Base-by-base conservation (phyloP, 2,888 invertebrate genomes). In the Dexiosoma caninum region DNA sequence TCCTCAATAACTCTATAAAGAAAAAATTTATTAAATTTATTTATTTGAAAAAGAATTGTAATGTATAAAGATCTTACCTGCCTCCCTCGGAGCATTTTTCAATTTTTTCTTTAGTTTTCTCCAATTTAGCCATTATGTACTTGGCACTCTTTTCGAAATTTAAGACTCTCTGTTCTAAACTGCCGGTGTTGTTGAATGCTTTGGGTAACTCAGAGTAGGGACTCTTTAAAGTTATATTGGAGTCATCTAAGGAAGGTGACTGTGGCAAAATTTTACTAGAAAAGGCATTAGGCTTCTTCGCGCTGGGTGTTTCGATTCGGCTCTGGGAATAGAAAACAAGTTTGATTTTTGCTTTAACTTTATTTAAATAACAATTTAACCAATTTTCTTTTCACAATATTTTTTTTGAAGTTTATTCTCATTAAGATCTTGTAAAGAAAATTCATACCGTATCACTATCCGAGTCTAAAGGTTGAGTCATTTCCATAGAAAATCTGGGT, bases 401-500 rank as follows among this genome's bases (percentile, higher is more conserved):
- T 27, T 5, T 27, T 27, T 5, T 27, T 27, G 6, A 27, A 37
- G 12, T 37, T 37, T 37, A 4, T 3, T 1, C 0, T 37, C 37
- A 0, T 37, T 37, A 23, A 49, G 16, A 7, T 7, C 16, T 16
- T 12, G 12, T 46, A 0, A 27, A 1, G 2, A 42, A 27, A 19
- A 14, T 40, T 49, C 86, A 88, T 90, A 90, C 90, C 90, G 88
- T 88, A 87, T 90, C 89, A 88, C 89, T 90, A 86, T 89, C 89
- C 83, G 89, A 90, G 85, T 90, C 90, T 84, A 88, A 84, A 82
- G 87, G 89, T 86, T 89, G 87, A 87, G 89, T 87, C 88, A 90
- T 89, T 89, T 90, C 90, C 86, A 87, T 78, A 69, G 90, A 90
- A 86, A 89, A 89, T 80, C 89, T 87, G 83, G 89, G 89, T 84